phyloP scores from a whole-genome alignment of 37 sponge, comb jelly and placozoan genomes.

The Theonella swinhoei region DNA sequence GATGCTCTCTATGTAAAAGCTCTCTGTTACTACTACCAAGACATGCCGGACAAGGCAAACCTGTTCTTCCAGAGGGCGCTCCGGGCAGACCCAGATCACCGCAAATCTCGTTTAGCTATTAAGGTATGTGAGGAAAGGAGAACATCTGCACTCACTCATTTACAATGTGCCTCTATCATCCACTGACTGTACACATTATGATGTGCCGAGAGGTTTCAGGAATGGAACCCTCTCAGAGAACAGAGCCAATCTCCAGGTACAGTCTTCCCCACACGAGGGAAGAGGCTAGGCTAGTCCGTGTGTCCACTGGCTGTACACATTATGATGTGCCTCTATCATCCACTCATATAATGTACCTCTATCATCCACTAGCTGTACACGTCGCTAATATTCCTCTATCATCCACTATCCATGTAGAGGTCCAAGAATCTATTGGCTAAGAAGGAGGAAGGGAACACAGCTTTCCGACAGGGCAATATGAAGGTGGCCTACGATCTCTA shows the following conservation, averaged over 20 bases:
- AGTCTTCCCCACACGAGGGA: too few species aligned
- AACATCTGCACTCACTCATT: not conserved
- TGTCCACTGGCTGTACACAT: too few species aligned
- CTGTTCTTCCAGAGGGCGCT: slow-evolving; percentile 81
- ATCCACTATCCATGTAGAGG: slow-evolving; percentile 61
- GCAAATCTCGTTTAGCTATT: slow-evolving; percentile 53
- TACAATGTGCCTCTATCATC: too few species aligned
- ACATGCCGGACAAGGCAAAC: slow-evolving; percentile 85
- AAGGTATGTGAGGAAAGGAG: slow-evolving; percentile 28
- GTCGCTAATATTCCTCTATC: too few species aligned
- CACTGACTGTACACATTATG: too few species aligned
- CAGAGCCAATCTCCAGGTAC: too few species aligned
- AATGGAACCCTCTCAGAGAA: too few species aligned
- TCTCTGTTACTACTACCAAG: slow-evolving; percentile 90
- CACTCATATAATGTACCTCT: not conserved
- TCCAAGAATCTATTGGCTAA: slow-evolving; percentile 75
- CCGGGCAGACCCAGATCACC: slow-evolving; percentile 87
- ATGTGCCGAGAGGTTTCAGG: too few species aligned
- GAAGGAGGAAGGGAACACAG: slow-evolving; percentile 90
- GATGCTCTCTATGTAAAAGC: slow-evolving; percentile 96
- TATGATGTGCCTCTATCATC: not conserved
- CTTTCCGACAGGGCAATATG: slow-evolving; percentile 58
- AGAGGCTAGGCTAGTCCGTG: too few species aligned
- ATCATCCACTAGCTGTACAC: too few species aligned
- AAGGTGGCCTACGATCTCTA: slow-evolving; percentile 78